phyloP scores from a whole-genome alignment of 2,888 invertebrate species.

The Sesamia inferens region DNA sequence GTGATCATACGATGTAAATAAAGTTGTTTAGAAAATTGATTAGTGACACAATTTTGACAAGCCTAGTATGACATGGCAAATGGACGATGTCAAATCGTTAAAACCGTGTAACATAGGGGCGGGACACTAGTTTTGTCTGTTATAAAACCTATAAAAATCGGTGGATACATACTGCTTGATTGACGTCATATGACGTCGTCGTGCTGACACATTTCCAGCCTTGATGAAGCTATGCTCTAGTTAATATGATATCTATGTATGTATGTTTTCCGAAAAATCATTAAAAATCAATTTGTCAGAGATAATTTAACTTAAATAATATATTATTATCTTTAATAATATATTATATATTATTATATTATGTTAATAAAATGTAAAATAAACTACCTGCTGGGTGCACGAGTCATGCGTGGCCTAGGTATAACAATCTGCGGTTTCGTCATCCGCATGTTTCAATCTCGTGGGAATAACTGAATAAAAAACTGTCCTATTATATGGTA shows the following conservation, averaged over 20 bases:
- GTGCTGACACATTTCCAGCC: slow-evolving; percentile 17
- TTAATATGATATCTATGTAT: neutral
- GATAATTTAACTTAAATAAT: neutral
- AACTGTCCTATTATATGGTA: no score
- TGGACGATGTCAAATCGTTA: neutral
- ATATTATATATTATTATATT: no score
- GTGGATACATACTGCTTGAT: slow-evolving; percentile 7
- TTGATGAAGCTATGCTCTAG: slow-evolving; percentile 12
- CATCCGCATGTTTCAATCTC: no score
- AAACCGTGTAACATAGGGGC: neutral
- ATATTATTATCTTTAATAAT: neutral
- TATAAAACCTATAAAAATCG: slow-evolving; percentile 16
- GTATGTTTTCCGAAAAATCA: neutral
- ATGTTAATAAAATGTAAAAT: no score
- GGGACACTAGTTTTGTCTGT: neutral
- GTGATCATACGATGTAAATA: neutral
- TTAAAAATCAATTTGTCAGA: neutral
- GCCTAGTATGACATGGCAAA: neutral
- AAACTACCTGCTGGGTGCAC: no score
- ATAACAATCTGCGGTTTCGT: no score
- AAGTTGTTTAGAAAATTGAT: neutral
- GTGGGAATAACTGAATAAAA: no score
- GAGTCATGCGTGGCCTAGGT: no score
- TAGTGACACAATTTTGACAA: neutral
- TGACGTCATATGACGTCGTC: slow-evolving; percentile 43